phyloP scores from a whole-genome alignment of 2,888 invertebrate species.

The Tachina lurida region DNA sequence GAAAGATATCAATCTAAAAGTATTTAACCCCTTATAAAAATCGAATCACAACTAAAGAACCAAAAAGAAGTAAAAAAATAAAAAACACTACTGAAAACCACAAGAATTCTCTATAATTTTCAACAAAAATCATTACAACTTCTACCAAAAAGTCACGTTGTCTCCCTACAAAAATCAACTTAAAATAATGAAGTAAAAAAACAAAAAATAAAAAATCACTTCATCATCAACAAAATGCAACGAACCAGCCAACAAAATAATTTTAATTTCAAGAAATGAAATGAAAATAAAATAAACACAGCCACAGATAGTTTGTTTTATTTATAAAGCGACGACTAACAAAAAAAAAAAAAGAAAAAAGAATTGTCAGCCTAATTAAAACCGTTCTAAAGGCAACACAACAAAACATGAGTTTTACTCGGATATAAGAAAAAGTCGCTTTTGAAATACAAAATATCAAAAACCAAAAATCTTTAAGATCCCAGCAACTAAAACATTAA shows the following conservation, averaged over 20 bases:
- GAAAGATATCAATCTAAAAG: conserved; percentile 71
- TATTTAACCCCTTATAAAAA: conserved; percentile 69
- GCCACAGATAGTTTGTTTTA: conserved; percentile 27
- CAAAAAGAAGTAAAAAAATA: background rate
- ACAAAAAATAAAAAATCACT: conserved; percentile 14
- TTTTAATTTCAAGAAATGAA: conserved; percentile 57
- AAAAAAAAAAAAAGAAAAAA: background rate
- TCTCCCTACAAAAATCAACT: conserved; percentile 42
- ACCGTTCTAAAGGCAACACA: conserved; percentile 41
- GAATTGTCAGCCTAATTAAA: conserved; percentile 71
- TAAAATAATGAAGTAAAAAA: conserved; percentile 9
- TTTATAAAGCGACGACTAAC: conserved; percentile 53
- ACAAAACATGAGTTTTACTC: conserved; percentile 30
- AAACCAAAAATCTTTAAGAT: conserved; percentile 64
- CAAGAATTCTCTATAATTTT: conserved; percentile 59
- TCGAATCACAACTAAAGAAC: conserved; percentile 6
- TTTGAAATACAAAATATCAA: conserved; percentile 58
- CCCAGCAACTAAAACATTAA: conserved; percentile 59
- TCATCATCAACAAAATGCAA: conserved; percentile 30
- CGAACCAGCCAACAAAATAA: conserved; percentile 53
- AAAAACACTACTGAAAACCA: conserved; percentile 42
- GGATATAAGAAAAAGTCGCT: conserved; percentile 34
- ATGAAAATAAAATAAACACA: conserved; percentile 31
- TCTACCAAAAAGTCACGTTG: conserved; percentile 48
- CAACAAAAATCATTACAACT: conserved; percentile 35